A percentile compares a stretch with the other conserved stretches of the same genome.
Evolutionary conservation across 2,888 invertebrate species (phyloP).

Genomic region (Cenopis cana): DNA sequence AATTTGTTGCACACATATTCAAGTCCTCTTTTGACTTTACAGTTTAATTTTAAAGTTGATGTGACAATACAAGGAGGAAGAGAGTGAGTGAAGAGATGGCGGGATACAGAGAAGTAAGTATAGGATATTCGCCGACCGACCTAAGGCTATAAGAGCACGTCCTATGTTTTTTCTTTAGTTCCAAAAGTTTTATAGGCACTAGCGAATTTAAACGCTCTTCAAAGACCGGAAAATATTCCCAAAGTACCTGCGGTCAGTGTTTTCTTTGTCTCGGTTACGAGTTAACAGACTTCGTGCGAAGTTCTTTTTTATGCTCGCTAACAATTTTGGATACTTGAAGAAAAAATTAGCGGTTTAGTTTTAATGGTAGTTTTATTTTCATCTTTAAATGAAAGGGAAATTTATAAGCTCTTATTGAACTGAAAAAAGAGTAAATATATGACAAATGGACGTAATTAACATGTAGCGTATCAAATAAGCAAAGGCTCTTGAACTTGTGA

Average conservation of each 20-base stretch:
- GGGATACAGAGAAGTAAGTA: no score
- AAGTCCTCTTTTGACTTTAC: no score
- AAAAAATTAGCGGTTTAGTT: constrained; percentile 1
- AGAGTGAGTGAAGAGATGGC: no score
- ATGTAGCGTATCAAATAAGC: no score
- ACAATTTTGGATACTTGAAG: constrained; percentile 27
- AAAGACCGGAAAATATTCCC: constrained; percentile 55
- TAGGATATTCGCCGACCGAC: no score
- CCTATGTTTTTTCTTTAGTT: neutral
- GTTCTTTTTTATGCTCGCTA: neutral
- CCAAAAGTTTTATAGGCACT: neutral
- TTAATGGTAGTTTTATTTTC: neutral
- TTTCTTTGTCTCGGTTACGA: constrained; percentile 47
- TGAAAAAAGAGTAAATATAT: no score
- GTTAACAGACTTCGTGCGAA: constrained; percentile 45
- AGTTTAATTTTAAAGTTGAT: no score
- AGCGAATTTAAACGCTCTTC: constrained; percentile 7
- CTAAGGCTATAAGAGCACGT: no score
- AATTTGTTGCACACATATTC: no score
- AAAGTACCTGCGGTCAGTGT: constrained; percentile 57
- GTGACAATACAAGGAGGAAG: no score
- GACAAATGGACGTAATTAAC: no score
- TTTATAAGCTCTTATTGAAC: neutral
- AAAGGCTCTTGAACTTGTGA: no score
- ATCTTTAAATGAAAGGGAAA: neutral